A percentile compares a stretch with the other conserved stretches of the same genome.
phyloP scores from a whole-genome alignment of 2,113 vertebrate genomes.

The Montifringilla adamsi region DNA sequence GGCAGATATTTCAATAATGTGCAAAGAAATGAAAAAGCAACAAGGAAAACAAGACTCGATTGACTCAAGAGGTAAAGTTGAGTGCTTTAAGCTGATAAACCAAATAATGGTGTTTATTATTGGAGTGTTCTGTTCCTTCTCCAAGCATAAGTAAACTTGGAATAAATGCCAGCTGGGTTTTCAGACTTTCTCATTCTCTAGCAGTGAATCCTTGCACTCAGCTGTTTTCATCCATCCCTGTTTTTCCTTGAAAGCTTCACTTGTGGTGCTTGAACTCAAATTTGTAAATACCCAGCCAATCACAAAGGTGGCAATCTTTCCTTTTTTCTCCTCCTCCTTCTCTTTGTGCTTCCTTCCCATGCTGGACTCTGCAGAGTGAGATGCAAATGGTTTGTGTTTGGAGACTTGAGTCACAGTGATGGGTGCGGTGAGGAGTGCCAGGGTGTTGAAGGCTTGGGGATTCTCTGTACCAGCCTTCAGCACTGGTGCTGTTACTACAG shows the following conservation, averaged over 20 bases:
- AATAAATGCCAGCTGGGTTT: not conserved
- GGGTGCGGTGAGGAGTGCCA: not conserved
- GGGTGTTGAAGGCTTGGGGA: not conserved
- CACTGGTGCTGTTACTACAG: not conserved
- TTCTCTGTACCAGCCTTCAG: not conserved
- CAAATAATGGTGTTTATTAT: not conserved
- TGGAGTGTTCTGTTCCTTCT: not conserved
- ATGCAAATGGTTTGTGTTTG: not conserved
- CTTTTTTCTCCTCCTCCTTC: not conserved
- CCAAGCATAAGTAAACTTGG: not conserved
- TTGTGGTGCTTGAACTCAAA: not conserved
- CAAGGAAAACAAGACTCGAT: not conserved
- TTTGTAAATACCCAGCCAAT: not conserved
- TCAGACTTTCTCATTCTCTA: not conserved
- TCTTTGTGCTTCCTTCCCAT: not conserved
- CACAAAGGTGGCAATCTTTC: not conserved
- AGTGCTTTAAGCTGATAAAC: not conserved
- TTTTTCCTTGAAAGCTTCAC: not conserved
- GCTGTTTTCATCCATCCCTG: not conserved
- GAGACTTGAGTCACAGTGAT: not conserved
- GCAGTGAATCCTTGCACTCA: not conserved
- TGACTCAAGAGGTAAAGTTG: not conserved
- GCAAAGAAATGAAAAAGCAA: not conserved
- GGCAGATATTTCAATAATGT: not conserved
- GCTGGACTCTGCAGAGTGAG: not conserved